Percentiles rank a stretch among this genome's conserved stretches.
These are phyloP conservation scores for Cisticola juncidis DNA, from an alignment of 2,113 vertebrate genomes.

Conservation along the genomic window DNA sequence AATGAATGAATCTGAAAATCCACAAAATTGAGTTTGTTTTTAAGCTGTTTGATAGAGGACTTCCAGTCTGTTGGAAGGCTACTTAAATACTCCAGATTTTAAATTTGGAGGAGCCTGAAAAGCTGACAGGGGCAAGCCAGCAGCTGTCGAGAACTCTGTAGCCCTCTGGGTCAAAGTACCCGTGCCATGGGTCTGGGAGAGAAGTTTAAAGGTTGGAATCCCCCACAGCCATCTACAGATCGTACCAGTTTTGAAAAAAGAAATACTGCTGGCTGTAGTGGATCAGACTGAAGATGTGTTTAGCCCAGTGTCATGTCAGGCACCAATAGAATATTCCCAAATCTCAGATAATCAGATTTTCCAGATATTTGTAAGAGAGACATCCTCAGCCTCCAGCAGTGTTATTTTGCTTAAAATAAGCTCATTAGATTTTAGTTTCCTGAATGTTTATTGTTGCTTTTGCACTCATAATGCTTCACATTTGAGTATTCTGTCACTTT, in stretches of 20 bases:
- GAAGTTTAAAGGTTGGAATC: neutral
- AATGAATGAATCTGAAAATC: neutral
- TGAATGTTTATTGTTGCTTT: neutral
- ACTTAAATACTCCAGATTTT: neutral
- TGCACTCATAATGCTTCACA: neutral
- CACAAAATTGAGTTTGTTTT: neutral
- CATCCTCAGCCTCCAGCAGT: accelerated
- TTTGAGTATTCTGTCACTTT: neutral
- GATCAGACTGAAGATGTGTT: neutral
- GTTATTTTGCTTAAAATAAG: neutral
- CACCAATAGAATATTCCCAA: neutral
- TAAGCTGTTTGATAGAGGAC: neutral
- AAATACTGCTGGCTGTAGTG: neutral
- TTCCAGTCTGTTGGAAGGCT: neutral
- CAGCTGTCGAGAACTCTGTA: neutral
- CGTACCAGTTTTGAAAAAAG: neutral
- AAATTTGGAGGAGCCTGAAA: neutral
- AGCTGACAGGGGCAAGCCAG: neutral
- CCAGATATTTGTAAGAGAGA: neutral
- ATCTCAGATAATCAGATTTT: neutral
- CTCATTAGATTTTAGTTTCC: neutral
- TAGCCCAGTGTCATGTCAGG: neutral
- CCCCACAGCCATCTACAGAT: neutral
- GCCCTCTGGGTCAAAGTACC: neutral
- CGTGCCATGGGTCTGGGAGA: neutral